phyloP scores from a whole-genome alignment of 2,888 invertebrate species.

The Drosophila pseudotakahashii region DNA sequence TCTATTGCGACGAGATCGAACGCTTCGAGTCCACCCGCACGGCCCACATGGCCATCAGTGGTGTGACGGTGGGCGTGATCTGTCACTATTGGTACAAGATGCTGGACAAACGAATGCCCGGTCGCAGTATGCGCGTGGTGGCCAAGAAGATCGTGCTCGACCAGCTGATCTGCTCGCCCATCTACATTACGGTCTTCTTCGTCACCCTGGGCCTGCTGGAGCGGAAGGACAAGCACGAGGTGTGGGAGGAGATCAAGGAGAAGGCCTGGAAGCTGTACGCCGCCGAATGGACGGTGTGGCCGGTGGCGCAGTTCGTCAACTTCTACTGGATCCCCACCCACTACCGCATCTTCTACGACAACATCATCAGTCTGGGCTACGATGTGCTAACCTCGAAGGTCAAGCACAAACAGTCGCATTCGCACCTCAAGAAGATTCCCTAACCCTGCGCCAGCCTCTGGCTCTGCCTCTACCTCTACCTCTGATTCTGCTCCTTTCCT shows the following conservation, averaged over 20 bases:
- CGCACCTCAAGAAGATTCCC: conserved; percentile 46
- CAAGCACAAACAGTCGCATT: conserved; percentile 85
- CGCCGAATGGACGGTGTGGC: conserved; percentile 97
- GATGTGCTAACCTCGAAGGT: conserved; percentile 94
- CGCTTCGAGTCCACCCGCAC: conserved; percentile 88
- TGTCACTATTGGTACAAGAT: conserved; percentile 95
- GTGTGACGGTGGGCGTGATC: conserved; percentile 90
- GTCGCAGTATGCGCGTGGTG: conserved; percentile 87
- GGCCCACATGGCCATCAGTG: conserved; percentile 91
- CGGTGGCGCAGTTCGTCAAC: conserved; percentile 96
- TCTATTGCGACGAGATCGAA: conserved; percentile 85
- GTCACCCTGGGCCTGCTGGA: conserved; percentile 90
- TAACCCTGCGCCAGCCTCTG: conserved; percentile 15
- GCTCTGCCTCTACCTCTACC: too few relatives aligned
- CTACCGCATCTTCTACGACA: conserved; percentile 94
- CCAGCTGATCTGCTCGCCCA: conserved; percentile 93
- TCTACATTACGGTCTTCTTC: conserved; percentile 91
- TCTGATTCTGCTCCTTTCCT: neutral
- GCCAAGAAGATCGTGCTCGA: conserved; percentile 92
- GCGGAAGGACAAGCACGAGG: conserved; percentile 86
- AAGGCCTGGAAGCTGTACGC: conserved; percentile 92
- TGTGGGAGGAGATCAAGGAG: conserved; percentile 88
- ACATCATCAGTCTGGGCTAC: conserved; percentile 92
- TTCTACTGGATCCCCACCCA: conserved; percentile 93
- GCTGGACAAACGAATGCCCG: conserved; percentile 90